Conservation (phyloP, 92 coral and sea anemone species). For the Scolanthus callimorphus region DNA sequence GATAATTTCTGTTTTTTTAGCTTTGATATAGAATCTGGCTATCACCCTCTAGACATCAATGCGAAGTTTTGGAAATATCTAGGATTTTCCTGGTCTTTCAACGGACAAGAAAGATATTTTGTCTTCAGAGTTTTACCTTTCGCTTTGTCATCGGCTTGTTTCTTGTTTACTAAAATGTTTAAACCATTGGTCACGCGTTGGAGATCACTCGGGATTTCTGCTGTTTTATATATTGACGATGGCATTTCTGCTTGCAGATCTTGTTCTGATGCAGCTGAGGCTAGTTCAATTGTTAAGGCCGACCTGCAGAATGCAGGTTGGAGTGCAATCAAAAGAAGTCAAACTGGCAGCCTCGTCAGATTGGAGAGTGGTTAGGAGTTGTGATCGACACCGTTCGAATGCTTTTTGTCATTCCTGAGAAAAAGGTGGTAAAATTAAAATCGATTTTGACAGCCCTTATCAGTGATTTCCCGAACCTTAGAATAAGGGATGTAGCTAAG, state of each 20-base stretch:
- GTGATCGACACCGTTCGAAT: constrained; percentile 26
- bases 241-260: too few species aligned
- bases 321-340: constrained; percentile 39
- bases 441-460: constrained; percentile 16
- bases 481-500: constrained; percentile 38
- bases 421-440: constrained; percentile 22
- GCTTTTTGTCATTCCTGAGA: constrained; percentile 30
- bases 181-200: constrained; percentile 41
- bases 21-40: too few species aligned
- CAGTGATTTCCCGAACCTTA: constrained; percentile 30
- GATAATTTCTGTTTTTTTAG: too few species aligned
- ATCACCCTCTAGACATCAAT: too few species aligned
- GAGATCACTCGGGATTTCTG: constrained; percentile 19
- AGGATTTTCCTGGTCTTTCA: too few species aligned
- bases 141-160: constrained; percentile 59
- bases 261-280: constrained; percentile 46
- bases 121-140: too few species aligned
- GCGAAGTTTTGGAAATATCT: too few species aligned
- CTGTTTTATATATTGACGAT: constrained; percentile 47
- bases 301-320: constrained; percentile 35
- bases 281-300: constrained; percentile 36
- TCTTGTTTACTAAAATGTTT: constrained; percentile 46
- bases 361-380: constrained; percentile 45
- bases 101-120: too few species aligned
- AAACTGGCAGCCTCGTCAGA: constrained; percentile 41